phyloP scores from a whole-genome alignment of 2,797 vertebrate species.

The Chrysocyon brachyurus region DNA sequence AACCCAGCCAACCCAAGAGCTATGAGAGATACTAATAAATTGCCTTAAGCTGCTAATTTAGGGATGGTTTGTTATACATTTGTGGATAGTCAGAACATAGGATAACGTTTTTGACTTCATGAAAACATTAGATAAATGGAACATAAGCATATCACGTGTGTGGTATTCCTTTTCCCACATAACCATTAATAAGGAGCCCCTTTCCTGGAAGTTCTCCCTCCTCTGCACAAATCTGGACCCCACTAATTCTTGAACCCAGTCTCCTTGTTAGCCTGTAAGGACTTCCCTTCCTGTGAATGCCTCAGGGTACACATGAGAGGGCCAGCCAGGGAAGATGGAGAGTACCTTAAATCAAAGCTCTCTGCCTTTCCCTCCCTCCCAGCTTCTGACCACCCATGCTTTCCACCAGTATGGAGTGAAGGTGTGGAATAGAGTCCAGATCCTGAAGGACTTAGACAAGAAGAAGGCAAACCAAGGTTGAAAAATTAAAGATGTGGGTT shows the following conservation, averaged over 20 bases:
- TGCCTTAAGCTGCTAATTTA: neutral
- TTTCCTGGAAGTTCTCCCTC: neutral
- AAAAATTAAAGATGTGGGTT: neutral
- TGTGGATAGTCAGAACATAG: neutral
- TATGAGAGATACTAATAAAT: neutral
- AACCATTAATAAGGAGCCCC: neutral
- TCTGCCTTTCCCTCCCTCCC: neutral
- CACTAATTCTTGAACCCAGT: neutral
- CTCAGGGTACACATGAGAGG: neutral
- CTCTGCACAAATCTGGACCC: neutral
- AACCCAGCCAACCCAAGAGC: neutral
- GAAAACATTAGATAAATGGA: neutral
- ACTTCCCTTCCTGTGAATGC: neutral
- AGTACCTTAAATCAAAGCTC: neutral
- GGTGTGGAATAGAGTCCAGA: neutral
- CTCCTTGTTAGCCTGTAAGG: neutral
- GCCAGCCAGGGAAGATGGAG: neutral
- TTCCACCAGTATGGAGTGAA: neutral
- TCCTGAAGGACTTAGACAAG: neutral
- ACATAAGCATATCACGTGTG: neutral
- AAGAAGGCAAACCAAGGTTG: neutral
- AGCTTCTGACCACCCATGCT: neutral
- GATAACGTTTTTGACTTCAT: neutral
- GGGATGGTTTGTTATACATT: neutral
- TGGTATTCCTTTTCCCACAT: neutral